Evolutionary conservation across 2,888 invertebrate genomes (phyloP).

Genomic region (Caenorhabditis sinica): DNA sequence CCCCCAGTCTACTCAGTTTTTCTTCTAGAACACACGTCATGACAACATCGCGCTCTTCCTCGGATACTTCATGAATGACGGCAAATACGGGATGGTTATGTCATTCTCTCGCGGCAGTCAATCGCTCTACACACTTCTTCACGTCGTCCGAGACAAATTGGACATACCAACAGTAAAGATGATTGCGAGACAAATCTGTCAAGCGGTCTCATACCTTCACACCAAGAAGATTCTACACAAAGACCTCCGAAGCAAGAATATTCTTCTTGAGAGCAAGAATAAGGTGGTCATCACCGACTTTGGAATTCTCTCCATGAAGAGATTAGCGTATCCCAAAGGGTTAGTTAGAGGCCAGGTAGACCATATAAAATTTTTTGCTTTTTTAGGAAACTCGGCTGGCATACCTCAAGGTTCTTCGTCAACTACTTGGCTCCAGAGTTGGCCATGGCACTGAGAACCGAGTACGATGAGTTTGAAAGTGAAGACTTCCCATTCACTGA

Average conservation of each 20-base stretch:
- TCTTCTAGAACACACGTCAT: slow-evolving; percentile 97
- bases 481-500: slow-evolving; percentile 93
- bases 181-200: slow-evolving; percentile 95
- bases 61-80: slow-evolving; percentile 97
- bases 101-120: slow-evolving; percentile 91
- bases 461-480: slow-evolving; percentile 55
- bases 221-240: slow-evolving; percentile 98
- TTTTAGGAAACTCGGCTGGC: slow-evolving; percentile 85
- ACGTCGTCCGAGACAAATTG: slow-evolving; percentile 84
- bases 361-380: not conserved
- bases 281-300: slow-evolving; percentile 99
- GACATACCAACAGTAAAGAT: slow-evolving; percentile 94
- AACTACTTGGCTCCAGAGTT: slow-evolving; percentile 98
- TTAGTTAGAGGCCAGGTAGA: not conserved
- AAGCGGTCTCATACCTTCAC: slow-evolving; percentile 97
- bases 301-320: slow-evolving; percentile 97
- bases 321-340: slow-evolving; percentile 87
- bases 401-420: slow-evolving; percentile 97
- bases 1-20: not conserved
- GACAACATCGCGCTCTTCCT: slow-evolving; percentile 98
- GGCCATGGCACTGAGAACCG: slow-evolving; percentile 81
- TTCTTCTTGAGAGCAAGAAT: slow-evolving; percentile 90
- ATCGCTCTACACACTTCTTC: slow-evolving; percentile 63
- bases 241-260: slow-evolving; percentile 98
- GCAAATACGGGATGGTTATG: slow-evolving; percentile 94